Conservation (phyloP, 2,797 vertebrate genomes). For the Gymnothorax javanicus region DNA sequence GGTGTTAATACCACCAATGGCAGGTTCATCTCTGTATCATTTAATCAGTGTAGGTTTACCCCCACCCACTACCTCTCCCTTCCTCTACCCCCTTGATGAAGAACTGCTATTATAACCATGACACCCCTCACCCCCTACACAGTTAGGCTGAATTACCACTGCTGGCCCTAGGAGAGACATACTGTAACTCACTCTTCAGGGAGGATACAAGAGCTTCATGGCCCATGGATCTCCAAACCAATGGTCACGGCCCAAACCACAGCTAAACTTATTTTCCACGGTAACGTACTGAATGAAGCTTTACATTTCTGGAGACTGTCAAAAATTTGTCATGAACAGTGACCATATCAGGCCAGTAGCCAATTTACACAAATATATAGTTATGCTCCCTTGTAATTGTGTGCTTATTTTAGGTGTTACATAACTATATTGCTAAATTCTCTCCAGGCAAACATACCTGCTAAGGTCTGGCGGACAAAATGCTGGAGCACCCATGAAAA, state of each 20-base stretch:
- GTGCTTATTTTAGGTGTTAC: not conserved
- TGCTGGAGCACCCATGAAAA: too few species aligned
- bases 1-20: conserved; percentile 57
- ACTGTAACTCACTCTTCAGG: not conserved
- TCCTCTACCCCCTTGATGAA: conserved; percentile 9
- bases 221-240: not conserved
- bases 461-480: too few species aligned
- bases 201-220: not conserved
- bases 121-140: conserved; percentile 42
- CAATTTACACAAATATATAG: not conserved
- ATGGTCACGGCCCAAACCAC: not conserved
- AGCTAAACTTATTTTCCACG: not conserved
- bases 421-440: not conserved
- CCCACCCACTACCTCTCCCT: not conserved
- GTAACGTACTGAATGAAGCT: not conserved
- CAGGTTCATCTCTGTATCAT: conserved; percentile 63
- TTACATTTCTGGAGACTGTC: not conserved
- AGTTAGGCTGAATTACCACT: conserved; percentile 51
- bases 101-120: conserved; percentile 43
- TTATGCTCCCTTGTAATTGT: not conserved
- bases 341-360: not conserved
- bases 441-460: not conserved
- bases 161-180: not conserved
- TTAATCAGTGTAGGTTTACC: conserved; percentile 52
- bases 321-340: not conserved